Percentiles rank a stretch among this genome's conserved stretches.
Conservation (phyloP, 92 coral and sea anemone genomes). For the Bergia puertoricense region DNA sequence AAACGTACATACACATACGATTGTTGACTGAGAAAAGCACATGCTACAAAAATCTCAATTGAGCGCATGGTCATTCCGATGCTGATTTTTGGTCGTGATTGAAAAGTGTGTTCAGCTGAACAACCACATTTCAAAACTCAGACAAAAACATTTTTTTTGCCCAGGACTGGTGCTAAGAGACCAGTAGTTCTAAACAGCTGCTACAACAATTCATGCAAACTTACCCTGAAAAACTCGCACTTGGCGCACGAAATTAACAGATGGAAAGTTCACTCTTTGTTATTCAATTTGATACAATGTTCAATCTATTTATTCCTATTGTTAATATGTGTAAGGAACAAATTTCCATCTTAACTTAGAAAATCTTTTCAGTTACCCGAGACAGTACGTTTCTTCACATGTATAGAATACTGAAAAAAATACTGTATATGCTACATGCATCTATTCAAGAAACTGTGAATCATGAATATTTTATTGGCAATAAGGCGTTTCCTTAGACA, state of each 20-base stretch:
- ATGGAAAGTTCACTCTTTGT: too few relatives aligned
- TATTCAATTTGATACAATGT: too few relatives aligned
- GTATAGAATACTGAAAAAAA: too few relatives aligned
- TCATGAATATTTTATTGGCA: background rate
- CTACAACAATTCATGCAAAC: background rate
- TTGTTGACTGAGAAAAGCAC: background rate
- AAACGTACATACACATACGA: too few relatives aligned
- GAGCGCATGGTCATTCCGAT: background rate
- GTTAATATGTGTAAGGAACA: too few relatives aligned
- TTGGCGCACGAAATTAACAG: background rate
- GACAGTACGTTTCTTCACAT: too few relatives aligned
- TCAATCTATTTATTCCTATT: too few relatives aligned
- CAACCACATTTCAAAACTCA: background rate
- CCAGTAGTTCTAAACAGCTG: background rate
- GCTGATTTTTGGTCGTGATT: background rate
- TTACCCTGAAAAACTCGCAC: background rate
- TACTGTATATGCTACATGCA: too few relatives aligned
- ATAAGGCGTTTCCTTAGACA: background rate
- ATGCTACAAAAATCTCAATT: background rate
- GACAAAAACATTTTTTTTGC: background rate
- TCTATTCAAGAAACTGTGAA: background rate
- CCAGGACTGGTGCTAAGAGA: background rate
- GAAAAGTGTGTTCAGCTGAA: background rate
- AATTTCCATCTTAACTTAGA: too few relatives aligned
- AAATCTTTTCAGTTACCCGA: background rate